These are phyloP conservation scores for Decapterus maruadsi DNA, from an alignment of 2,797 vertebrate genomes.

Conservation along the genomic window DNA sequence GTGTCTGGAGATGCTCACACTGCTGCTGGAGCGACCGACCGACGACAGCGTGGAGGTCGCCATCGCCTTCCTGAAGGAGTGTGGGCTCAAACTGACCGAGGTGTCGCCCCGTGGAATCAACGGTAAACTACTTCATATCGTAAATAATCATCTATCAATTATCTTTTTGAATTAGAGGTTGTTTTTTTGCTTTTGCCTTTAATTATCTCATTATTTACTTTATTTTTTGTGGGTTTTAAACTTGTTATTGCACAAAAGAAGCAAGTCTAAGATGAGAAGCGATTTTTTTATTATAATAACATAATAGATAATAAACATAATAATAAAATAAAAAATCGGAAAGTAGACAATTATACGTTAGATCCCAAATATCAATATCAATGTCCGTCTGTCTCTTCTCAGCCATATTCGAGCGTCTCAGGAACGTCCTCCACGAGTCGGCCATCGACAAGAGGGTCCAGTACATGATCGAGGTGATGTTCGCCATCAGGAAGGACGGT, in stretches of 20 bases:
- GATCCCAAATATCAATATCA: not conserved
- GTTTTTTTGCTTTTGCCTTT: not conserved
- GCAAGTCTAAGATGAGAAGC: no score
- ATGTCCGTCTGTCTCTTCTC: constrained; percentile 16
- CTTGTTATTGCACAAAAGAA: no score
- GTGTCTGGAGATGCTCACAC: constrained; percentile 97
- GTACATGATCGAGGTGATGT: constrained; percentile 99
- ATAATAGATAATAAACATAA: no score
- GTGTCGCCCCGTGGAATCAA: constrained; percentile 97
- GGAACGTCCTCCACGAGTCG: constrained; percentile 97
- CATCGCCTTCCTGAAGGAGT: constrained; percentile 97
- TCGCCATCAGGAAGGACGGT: constrained; percentile 97
- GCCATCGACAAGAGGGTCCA: constrained; percentile 98
- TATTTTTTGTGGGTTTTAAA: no score
- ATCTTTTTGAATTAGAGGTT: not conserved
- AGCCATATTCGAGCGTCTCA: constrained; percentile 98
- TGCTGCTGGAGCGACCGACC: constrained; percentile 95
- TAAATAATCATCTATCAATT: not conserved
- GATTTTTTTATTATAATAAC: no score
- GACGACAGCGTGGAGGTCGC: constrained; percentile 98
- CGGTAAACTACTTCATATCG: constrained; percentile 79
- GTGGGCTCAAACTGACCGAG: constrained; percentile 96
- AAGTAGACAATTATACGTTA: not conserved
- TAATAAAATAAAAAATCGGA: no score
- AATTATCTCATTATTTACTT: not conserved